Evolutionary conservation across 2,888 invertebrate genomes (phyloP).

Genomic region (Drosophila conformis): DNA sequence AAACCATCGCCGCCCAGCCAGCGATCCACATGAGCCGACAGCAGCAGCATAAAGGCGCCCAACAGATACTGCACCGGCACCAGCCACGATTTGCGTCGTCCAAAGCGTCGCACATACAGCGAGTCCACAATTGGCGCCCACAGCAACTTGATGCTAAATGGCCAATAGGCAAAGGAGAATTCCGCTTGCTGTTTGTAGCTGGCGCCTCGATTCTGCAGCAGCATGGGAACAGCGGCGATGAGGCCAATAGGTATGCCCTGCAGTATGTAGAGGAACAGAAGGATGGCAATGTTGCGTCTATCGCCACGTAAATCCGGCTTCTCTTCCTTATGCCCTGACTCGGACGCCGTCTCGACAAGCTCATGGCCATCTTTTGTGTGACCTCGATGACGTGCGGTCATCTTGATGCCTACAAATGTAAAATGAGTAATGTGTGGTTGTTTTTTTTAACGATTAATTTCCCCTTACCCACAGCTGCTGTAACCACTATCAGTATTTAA

Average conservation of each 20-base stretch:
- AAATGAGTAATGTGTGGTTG: constrained; percentile 10
- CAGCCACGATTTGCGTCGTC: constrained; percentile 97
- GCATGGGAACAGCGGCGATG: constrained; percentile 97
- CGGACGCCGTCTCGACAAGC: constrained; percentile 25
- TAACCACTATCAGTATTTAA: constrained; percentile 16
- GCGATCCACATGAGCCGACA: constrained; percentile 91
- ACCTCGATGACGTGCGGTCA: constrained; percentile 50
- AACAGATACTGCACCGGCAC: constrained; percentile 97
- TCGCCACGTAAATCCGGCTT: constrained; percentile 89
- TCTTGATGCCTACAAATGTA: constrained; percentile 17
- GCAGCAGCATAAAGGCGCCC: constrained; percentile 94
- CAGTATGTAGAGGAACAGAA: constrained; percentile 96
- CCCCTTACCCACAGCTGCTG: constrained; percentile 33
- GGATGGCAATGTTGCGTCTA: constrained; percentile 91
- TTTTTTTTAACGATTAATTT: not conserved
- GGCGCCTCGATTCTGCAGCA: constrained; percentile 95
- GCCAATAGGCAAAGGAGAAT: constrained; percentile 97
- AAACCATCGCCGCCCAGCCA: constrained; percentile 89
- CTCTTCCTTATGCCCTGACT: constrained; percentile 65
- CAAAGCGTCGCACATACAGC: constrained; percentile 92
- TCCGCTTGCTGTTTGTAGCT: constrained; percentile 98
- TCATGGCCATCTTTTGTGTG: constrained; percentile 19
- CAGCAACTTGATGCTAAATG: constrained; percentile 95
- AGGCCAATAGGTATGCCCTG: constrained; percentile 98
- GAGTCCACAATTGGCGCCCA: constrained; percentile 99